Base-by-base conservation (phyloP, 2,888 invertebrate genomes). In the Enoplolaimus lenunculus region DNA sequence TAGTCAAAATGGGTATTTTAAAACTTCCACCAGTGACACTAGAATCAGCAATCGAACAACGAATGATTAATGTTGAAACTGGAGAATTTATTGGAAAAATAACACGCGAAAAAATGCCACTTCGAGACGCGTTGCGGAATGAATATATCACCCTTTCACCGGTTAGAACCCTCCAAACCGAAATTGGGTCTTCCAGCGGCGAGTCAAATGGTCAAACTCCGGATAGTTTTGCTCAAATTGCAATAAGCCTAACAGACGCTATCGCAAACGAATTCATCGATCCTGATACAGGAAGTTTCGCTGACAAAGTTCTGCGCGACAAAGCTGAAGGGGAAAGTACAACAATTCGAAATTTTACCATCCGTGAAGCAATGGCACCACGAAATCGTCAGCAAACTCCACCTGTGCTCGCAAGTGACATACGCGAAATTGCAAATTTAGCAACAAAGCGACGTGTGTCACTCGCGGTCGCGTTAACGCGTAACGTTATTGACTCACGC, bases 301-400 rank as follows among this genome's bases (percentile, higher is more conserved):
- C 88, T 80, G 91, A 93, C 84, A 86, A 90, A 71, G 89, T 90
- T 81, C 88, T 90, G 74, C 91, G 91, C 65, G 87, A 90, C 13
- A 68, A 79, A 87, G n/a, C n/a, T n/a, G n/a, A n/a, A n/a, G n/a
- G n/a, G n/a, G n/a, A n/a, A n/a, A n/a, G n/a, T n/a, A n/a, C n/a
- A n/a, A n/a, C n/a, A n/a, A n/a, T n/a, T n/a, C n/a, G n/a, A n/a
- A n/a, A 86, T 80, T 88, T 88, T 81, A 86, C 88, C 77, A 84
- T 92, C 77, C 88, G 89, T 76, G 87, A 89, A 78, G 91, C 92
- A 2, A 86, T 90, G 73, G 85, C 87, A 78, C 87, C 87, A 75
- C 88, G 88, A 79, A 84, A 91, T 62, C 2, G 2, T 7, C n/a
- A n/a, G n/a, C n/a, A n/a, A n/a, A n/a, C n/a, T n/a, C n/a, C n/a